Base-by-base conservation (phyloP, 2,888 invertebrate species). In the Drosophila monieri region DNA sequence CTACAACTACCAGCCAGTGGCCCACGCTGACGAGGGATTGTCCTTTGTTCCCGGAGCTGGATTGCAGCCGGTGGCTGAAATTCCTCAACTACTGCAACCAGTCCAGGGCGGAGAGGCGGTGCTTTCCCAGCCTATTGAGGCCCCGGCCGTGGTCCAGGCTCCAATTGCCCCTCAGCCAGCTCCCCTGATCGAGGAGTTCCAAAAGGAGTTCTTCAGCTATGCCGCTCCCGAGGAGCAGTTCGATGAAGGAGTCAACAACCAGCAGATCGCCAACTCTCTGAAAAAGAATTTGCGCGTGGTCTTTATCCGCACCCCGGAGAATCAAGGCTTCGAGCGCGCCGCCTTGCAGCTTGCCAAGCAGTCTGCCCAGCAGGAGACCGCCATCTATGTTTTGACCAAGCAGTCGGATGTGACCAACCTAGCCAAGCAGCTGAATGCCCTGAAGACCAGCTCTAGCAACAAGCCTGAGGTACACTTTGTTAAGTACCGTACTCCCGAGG, bases 381-480 rank as follows among this genome's bases (percentile, higher is more conserved):
- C 90, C 52, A 90, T 90, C 54, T 90, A 91, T 74, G 90, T 90
- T 23, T 80, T 90, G 8, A 83, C 77, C 75, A 90, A 91, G 68
- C 86, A 90, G 55, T 68, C 87, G 1, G 90, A 90, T 61, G 76
- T 85, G 30, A 66, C 80, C 44, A 78, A 83, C 41, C 69, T 90
- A 60, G 84, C 89, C 35, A 77, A 89, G 5, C 88, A 89, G 70
- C 72, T 90, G 53, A 83, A 89, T 39, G 77, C 69, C 21, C 72
- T 88, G 23, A 81, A 88, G 57, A 77, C 78, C 12, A 68, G 65
- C 27, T 74, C 78, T 0, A 75, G 62, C 65, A 81, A 71, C 46
- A 90, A 88, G 78, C 90, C 90, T 30, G 90, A 90, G 76, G 90
- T 90, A 21, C 90, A 90, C 62, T 90, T 90, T 32, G 84, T 90